phyloP scores from a whole-genome alignment of 2,888 invertebrate species.

The Vanessa cardui region DNA sequence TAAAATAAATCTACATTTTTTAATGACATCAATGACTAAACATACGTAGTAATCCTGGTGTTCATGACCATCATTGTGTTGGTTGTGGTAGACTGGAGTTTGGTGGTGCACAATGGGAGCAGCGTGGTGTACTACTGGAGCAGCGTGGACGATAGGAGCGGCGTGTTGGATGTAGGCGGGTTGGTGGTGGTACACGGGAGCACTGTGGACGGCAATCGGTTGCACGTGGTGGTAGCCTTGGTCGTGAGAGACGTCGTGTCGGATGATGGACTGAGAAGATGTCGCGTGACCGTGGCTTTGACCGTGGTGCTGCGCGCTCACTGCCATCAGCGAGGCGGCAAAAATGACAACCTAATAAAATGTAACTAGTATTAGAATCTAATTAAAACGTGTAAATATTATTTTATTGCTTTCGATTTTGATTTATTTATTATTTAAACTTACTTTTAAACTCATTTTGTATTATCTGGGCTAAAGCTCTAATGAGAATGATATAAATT shows the following conservation, averaged over 20 bases:
- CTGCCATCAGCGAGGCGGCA: constrained; percentile 42
- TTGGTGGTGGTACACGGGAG: constrained; percentile 17
- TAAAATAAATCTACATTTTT: too few species aligned
- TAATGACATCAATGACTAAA: constrained; percentile 9
- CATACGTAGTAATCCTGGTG: constrained; percentile 60
- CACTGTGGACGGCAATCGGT: constrained; percentile 19
- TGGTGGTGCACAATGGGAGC: constrained; percentile 22
- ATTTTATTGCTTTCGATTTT: too few species aligned
- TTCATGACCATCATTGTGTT: constrained; percentile 44
- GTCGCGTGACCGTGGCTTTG: constrained; percentile 42
- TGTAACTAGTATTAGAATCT: not conserved
- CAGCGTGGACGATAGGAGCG: constrained; percentile 43
- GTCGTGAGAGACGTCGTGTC: constrained; percentile 38
- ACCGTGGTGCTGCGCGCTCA: constrained; percentile 51
- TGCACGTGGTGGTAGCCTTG: constrained; percentile 31
- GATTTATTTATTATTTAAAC: not conserved
- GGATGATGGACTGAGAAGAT: constrained; percentile 44
- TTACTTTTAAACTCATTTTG: not conserved
- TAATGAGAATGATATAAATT: not conserved
- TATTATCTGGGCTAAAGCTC: not conserved
- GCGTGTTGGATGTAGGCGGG: constrained; percentile 24
- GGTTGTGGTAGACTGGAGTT: constrained; percentile 35
- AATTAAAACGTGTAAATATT: too few species aligned
- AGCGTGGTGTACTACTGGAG: constrained; percentile 19
- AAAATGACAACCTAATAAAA: constrained; percentile 33